A percentile compares a stretch with the other conserved stretches of the same genome.
These are phyloP conservation scores for Mythimna albipuncta DNA, from an alignment of 2,888 invertebrate genomes.

Conservation along the genomic window DNA sequence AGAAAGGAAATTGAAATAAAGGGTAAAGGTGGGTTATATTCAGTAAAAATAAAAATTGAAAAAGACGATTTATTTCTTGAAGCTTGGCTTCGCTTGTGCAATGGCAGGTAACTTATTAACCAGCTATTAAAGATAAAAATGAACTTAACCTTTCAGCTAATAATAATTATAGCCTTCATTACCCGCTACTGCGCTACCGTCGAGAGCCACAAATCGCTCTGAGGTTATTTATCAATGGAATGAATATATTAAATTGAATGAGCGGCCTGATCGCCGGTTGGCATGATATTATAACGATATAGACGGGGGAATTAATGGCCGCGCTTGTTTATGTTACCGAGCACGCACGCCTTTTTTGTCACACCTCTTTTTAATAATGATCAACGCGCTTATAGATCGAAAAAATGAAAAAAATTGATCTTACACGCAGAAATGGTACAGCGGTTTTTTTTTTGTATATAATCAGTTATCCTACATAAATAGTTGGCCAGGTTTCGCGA, in stretches of 20 bases:
- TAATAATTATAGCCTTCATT: constrained; percentile 12
- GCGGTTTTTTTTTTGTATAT: no score
- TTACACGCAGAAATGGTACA: background rate
- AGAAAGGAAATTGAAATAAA: no score
- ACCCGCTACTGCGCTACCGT: constrained; percentile 5
- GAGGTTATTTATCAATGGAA: constrained; percentile 54
- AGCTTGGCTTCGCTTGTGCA: background rate
- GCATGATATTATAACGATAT: constrained; percentile 57
- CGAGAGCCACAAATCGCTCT: constrained; percentile 13
- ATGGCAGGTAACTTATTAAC: background rate
- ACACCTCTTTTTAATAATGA: constrained; percentile 55
- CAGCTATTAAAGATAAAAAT: background rate
- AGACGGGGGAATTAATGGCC: constrained; percentile 39
- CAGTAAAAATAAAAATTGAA: no score
- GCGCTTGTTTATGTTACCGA: constrained; percentile 49
- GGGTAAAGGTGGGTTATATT: no score
- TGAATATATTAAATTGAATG: constrained; percentile 55
- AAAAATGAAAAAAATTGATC: constrained; percentile 12
- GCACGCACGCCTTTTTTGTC: constrained; percentile 62
- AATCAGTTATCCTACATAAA: no score
- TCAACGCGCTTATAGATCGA: constrained; percentile 23
- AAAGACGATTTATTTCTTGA: no score
- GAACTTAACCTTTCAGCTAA: constrained; percentile 7
- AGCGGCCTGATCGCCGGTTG: constrained; percentile 53
- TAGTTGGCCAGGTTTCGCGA: no score